Percentiles rank a stretch among this genome's conserved stretches.
Evolutionary conservation across 2,113 vertebrate species (phyloP).

Genomic region (rabbit (Oryctolagus cuniculus)): DNA sequence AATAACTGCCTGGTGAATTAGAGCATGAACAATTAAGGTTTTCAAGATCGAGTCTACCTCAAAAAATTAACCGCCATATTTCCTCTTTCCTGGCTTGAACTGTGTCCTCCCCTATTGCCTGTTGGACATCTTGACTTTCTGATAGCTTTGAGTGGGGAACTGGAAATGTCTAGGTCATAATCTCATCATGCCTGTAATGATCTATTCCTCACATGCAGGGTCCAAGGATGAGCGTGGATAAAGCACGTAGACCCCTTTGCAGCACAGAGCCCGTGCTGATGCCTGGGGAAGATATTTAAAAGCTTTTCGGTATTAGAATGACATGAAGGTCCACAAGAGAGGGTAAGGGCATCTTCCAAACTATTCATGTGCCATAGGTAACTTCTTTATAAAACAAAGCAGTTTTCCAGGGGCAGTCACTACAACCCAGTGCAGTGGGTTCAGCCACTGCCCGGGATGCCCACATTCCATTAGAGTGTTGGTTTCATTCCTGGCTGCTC

Average conservation of each 20-base stretch:
- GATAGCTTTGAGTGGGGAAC: neutral
- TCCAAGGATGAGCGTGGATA: neutral
- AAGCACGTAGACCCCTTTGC: neutral
- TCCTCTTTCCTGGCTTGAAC: neutral
- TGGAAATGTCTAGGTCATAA: neutral
- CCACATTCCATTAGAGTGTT: too few relatives aligned
- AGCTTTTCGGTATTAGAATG: neutral
- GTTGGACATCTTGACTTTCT: neutral
- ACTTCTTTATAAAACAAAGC: neutral
- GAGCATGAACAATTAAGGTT: neutral
- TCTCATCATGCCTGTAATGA: neutral
- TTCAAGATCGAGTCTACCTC: neutral
- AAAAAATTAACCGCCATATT: neutral
- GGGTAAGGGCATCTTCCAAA: neutral
- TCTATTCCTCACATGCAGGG: neutral
- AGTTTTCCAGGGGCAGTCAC: too few relatives aligned
- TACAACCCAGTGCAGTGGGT: too few relatives aligned
- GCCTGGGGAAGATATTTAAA: constrained; percentile 8
- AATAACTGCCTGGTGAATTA: neutral
- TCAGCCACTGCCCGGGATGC: too few relatives aligned
- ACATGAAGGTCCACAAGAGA: neutral
- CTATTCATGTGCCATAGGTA: neutral
- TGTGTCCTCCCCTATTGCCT: neutral
- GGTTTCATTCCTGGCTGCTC: too few relatives aligned
- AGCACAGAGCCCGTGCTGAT: neutral